Conservation (phyloP, 2,888 invertebrate species). For the Andrena minutula region DNA sequence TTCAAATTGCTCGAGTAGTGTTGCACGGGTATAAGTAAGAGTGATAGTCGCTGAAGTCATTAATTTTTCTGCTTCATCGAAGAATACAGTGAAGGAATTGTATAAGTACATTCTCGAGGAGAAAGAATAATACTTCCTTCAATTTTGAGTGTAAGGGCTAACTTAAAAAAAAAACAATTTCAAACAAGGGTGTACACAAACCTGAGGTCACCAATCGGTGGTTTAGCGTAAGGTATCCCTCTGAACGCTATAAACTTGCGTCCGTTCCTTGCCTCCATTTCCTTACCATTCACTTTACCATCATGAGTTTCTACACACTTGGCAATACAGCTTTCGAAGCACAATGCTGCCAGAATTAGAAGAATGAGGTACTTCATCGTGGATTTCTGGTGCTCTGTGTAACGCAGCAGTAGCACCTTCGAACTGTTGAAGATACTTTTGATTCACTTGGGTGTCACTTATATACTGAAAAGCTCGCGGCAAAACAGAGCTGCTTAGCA, state of each 20-base stretch:
- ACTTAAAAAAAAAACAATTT: background rate
- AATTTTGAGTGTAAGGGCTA: no score
- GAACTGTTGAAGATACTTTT: background rate
- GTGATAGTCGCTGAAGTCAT: no score
- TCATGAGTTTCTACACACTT: background rate
- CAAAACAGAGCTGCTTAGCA: background rate
- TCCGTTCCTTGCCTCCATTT: conserved; percentile 38
- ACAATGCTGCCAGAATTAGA: background rate
- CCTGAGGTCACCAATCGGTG: conserved; percentile 17
- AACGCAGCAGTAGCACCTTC: background rate
- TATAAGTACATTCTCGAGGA: no score
- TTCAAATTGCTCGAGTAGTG: no score
- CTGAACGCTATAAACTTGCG: conserved; percentile 53
- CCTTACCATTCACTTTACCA: background rate
- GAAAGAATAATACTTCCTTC: no score
- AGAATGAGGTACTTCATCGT: background rate
- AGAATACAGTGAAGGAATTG: background rate
- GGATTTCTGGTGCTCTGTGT: background rate
- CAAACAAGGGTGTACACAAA: background rate
- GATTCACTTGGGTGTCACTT: background rate
- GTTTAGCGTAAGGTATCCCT: conserved; percentile 67
- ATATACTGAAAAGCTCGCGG: background rate
- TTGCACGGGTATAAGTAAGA: no score
- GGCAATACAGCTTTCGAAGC: background rate
- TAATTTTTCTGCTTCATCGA: no score